Evolutionary conservation across 64 coral and sea anemone species (phyloP), one percentile per base, ranked within the genome.

Genomic region (Hydrozoanthus tunicans): DNA sequence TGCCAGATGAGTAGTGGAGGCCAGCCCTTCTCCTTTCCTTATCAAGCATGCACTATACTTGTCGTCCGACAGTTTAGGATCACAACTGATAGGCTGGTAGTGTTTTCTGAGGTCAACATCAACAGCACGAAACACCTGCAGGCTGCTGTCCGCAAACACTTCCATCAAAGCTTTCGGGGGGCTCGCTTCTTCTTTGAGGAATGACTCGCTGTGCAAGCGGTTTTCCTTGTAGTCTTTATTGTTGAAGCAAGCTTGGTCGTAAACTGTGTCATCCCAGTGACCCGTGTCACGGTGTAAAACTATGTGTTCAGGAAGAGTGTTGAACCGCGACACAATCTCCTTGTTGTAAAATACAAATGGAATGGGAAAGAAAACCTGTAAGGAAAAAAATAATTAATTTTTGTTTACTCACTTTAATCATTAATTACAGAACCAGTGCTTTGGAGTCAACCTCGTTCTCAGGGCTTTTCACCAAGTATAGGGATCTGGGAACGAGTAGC

Each of bases 181-280:
- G 25, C 69, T 82, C 5, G 59, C 57, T 10, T 85, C 64, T 15
- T 99, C 97, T 77, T 92, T 89, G 9, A 99, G 58, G 70, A 99
- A 99, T 1, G 94, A 89, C 10, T 99, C 67, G 27, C 79, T 91
- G 23, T 94, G 85, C 4, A 99, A 62, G 8, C 97, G 90, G 14
- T 91, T 91, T 9, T 99, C 94, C 67, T 99, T 99, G 77, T 99
- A 99, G 83, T 99, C 97, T 60, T 95, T 93, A 79, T 99, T 99
- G 74, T 95, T 93, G 51, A 99, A 99, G 67, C 97, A 99, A 6
- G 90, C 94, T 64, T 95, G 79, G 17, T 95, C 64, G 59, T 91
- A 92, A 59, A 75, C 67, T 5, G 86, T 71, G 23, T 89, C 77
- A 43, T 72, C 91, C 97, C 97, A 99, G 79, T 90, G 90, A 3